Evolutionary conservation across 2,888 invertebrate genomes (phyloP), one percentile per base, ranked within the genome.

Genomic region (Heteromyza rotundicornis): DNA sequence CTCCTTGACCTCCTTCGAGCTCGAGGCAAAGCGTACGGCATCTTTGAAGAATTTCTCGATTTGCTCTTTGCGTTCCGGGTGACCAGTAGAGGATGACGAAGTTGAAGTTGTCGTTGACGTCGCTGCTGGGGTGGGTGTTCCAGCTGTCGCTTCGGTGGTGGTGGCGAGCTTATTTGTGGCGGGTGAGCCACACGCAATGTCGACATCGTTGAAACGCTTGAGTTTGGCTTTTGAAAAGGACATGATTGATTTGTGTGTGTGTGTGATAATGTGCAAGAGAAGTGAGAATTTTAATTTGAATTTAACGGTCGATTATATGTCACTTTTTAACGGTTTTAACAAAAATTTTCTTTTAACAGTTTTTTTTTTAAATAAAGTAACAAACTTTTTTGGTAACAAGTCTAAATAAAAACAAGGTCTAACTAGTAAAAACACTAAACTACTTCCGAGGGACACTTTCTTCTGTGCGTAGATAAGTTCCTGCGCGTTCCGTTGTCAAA

Each of bases 41-140:
- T 82, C 82, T 71, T 82, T 83, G 27, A 82, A 80, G 67, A 83
- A 82, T 67, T 83, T 83, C 64, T 82, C 82, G 27, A 82, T 83
- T 63, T 82, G 82, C 61, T 83, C 83, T 60, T 80, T 83, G 10
- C 83, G 78, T 70, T 83, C 82, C 17, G 80, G 72, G 8, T 73
- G 58, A 22, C n/a, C 36, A 17, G 22, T 50, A 3, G 52, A 22
- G 27, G 57, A 24, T 8, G 51, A 23, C 50, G 57, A 57, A 10
- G 40, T 40, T 10, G 14, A 3, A 40, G 40, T 40, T n/a, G 10
- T 27, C 8, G 56, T 56, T n/a, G 10, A 23, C 8, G 56, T 56
- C 10, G 23, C n/a, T 23, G 68, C 73, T 56, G 76, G 66, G 50
- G 75, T 73, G 57, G 70, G 68, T 62, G 76, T 67, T 64, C 73